Evolutionary conservation across 2,888 invertebrate species (phyloP).

Genomic region (Pandemis heparana): DNA sequence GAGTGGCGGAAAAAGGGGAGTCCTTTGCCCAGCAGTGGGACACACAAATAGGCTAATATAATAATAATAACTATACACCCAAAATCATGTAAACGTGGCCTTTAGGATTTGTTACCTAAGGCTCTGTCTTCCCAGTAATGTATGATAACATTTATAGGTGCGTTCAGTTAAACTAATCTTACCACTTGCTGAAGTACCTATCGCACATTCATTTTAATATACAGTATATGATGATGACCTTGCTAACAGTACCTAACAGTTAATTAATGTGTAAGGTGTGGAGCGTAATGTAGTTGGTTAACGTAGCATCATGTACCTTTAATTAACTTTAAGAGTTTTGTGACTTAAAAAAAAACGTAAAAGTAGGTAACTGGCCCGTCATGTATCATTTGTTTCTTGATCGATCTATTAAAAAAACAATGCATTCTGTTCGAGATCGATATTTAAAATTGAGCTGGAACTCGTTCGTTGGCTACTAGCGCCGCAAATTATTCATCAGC

Average conservation of each 20-base stretch:
- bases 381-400: constrained; percentile 3
- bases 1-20: too few relatives aligned
- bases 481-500: constrained; percentile 6
- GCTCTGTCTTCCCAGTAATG: too few relatives aligned
- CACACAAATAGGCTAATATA: too few relatives aligned
- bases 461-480: not conserved
- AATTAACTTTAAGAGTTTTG: not conserved
- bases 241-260: not conserved
- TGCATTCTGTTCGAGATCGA: constrained; percentile 4
- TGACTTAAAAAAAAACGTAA: not conserved
- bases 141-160: too few relatives aligned
- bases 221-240: not conserved
- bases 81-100: too few relatives aligned
- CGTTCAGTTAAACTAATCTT: too few relatives aligned
- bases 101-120: too few relatives aligned
- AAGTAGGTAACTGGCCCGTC: not conserved
- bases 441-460: constrained; percentile 10
- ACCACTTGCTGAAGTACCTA: too few relatives aligned
- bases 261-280: not conserved
- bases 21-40: too few relatives aligned
- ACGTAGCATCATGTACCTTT: not conserved
- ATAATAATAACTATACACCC: too few relatives aligned
- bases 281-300: not conserved
- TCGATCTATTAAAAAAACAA: constrained; percentile 8
- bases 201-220: too few relatives aligned